Evolutionary conservation across 2,797 vertebrate species (phyloP).

Genomic region (Galagoides demidoff): DNA sequence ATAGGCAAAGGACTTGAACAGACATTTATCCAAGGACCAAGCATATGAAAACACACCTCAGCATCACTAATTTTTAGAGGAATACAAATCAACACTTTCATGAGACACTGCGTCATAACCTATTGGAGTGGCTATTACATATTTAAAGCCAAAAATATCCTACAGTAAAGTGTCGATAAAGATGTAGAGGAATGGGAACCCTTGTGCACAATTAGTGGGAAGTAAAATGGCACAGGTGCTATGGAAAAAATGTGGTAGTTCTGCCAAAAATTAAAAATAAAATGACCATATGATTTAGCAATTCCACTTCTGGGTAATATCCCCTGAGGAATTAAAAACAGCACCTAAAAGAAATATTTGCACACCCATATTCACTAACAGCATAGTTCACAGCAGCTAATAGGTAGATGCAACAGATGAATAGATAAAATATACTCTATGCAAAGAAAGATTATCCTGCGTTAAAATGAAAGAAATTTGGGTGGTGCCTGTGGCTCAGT

Average conservation of each 20-base stretch:
- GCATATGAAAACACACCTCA: not conserved
- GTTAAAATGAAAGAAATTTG: not conserved
- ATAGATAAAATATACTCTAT: not conserved
- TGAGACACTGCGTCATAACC: not conserved
- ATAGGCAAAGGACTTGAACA: not conserved
- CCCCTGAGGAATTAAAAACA: not conserved
- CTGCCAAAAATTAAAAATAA: not conserved
- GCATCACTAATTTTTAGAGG: not conserved
- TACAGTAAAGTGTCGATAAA: not conserved
- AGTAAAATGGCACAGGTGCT: not conserved
- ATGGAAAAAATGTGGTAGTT: not conserved
- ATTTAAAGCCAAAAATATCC: not conserved
- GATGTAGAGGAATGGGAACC: not conserved
- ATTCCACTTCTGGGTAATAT: not conserved
- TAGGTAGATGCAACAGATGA: not conserved
- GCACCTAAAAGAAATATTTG: not conserved
- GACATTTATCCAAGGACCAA: constrained; percentile 2
- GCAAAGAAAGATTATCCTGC: not conserved
- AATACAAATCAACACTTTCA: constrained; percentile 21
- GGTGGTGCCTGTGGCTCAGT: no score
- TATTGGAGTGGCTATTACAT: not conserved
- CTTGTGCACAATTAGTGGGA: not conserved
- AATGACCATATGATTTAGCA: not conserved
- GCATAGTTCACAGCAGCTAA: not conserved
- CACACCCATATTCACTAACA: not conserved